Conservation (phyloP, 2,888 invertebrate species). For the Cerastis leucographa region DNA sequence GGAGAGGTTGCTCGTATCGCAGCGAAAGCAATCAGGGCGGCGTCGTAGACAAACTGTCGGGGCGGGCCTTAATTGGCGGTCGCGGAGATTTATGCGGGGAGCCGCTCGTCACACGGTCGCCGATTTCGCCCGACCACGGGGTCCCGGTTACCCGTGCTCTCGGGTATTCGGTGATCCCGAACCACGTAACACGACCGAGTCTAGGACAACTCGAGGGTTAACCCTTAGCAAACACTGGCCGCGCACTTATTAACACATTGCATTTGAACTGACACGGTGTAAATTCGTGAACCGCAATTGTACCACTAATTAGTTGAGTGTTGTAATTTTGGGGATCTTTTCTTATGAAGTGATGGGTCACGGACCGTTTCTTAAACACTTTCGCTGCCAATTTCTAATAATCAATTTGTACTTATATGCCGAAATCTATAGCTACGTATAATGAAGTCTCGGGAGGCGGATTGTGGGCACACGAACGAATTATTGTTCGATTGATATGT, state of each 20-base stretch:
- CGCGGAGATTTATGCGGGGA: constrained; percentile 89
- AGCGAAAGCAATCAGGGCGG: constrained; percentile 90
- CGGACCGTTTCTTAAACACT: too few species aligned
- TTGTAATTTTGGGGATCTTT: constrained; percentile 3
- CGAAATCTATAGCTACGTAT: too few species aligned
- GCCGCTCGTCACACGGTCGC: constrained; percentile 85
- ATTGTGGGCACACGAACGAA: too few species aligned
- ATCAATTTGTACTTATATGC: too few species aligned
- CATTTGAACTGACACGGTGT: constrained; percentile 52
- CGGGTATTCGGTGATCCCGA: constrained; percentile 63
- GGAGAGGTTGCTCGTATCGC: constrained; percentile 72
- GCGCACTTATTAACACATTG: constrained; percentile 71
- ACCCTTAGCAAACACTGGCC: constrained; percentile 71
- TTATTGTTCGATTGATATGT: too few species aligned
- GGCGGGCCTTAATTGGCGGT: constrained; percentile 90
- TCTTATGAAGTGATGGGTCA: not conserved
- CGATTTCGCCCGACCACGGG: constrained; percentile 75
- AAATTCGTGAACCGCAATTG: constrained; percentile 51
- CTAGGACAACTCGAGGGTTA: constrained; percentile 55
- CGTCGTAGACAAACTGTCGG: constrained; percentile 90
- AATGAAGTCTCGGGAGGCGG: too few species aligned
- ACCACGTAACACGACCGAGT: constrained; percentile 51
- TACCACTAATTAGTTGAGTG: constrained; percentile 31
- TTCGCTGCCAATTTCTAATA: too few species aligned
- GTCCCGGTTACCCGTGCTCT: constrained; percentile 47